phyloP scores from a whole-genome alignment of 2,888 invertebrate species.

The Mongoloraphidia duomilia region DNA sequence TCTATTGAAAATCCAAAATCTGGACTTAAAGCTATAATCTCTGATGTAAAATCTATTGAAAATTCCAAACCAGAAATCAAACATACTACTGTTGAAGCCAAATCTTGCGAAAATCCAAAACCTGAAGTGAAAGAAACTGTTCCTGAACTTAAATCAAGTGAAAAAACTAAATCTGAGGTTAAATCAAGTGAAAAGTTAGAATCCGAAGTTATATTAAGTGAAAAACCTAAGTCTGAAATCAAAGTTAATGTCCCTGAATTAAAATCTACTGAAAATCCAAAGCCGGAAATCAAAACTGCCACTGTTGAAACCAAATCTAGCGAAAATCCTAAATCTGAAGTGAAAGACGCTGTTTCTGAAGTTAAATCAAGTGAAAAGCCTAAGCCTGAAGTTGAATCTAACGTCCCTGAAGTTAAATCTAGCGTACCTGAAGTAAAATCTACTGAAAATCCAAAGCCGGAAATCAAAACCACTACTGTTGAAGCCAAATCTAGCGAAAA shows the following conservation, averaged over 20 bases:
- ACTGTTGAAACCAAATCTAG: conserved; percentile 12
- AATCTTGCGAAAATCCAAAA: conserved; percentile 9
- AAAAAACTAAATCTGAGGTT: conserved; percentile 5
- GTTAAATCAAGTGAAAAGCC: conserved; percentile 4
- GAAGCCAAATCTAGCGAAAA: conserved; percentile 1
- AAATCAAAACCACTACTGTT: neutral
- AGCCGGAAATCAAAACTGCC: conserved; percentile 23
- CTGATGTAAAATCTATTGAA: conserved; percentile 4
- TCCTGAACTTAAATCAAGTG: conserved; percentile 1
- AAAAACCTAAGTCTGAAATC: conserved; percentile 14
- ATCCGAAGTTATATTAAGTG: conserved; percentile 16
- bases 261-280: conserved; percentile 6
- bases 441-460: conserved; percentile 9
- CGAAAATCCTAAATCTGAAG: conserved; percentile 6
- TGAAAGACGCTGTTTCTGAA: neutral
- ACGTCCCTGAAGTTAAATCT: conserved; percentile 5
- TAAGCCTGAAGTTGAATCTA: conserved; percentile 5
- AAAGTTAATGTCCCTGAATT: conserved; percentile 11
- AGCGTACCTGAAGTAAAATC: conserved; percentile 3
- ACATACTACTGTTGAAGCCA: conserved; percentile 1
- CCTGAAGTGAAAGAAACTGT: neutral
- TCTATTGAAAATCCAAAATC: neutral
- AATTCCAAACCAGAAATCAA: conserved; percentile 12
- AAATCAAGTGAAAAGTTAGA: conserved; percentile 10
- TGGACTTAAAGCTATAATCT: neutral